These are phyloP conservation scores for Leptopilina syphax DNA, from an alignment of 2,888 invertebrate genomes.

Conservation along the genomic window DNA sequence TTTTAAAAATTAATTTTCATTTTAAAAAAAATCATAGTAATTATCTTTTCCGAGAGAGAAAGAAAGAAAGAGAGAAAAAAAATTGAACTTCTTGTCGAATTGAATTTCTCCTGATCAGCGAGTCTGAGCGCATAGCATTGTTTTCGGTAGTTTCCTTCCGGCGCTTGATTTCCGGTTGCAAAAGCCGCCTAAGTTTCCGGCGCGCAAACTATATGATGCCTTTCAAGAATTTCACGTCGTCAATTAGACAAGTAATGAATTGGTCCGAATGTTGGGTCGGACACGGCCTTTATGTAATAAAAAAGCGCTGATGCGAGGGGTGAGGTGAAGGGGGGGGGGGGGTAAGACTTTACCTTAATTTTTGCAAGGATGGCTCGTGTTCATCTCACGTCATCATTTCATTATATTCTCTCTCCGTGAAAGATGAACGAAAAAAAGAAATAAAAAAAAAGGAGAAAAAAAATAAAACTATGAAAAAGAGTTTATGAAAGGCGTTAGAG, in stretches of 20 bases:
- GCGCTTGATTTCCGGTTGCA: slow-evolving; percentile 37
- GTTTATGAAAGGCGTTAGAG: neutral
- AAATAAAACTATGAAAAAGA: no score
- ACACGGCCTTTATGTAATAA: slow-evolving; percentile 5
- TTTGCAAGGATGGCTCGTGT: slow-evolving; percentile 49
- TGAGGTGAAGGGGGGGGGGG: no score
- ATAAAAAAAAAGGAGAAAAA: slow-evolving; percentile 4
- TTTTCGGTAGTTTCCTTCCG: slow-evolving; percentile 32
- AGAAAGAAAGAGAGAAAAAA: slow-evolving; percentile 4
- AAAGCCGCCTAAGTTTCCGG: slow-evolving; percentile 32
- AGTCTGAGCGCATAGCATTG: slow-evolving; percentile 25
- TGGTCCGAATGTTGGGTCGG: slow-evolving; percentile 29
- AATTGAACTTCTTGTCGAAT: slow-evolving; percentile 50
- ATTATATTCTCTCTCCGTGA: slow-evolving; percentile 37
- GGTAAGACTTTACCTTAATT: slow-evolving; percentile 53
- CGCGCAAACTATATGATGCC: slow-evolving; percentile 29
- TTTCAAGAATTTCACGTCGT: slow-evolving; percentile 52
- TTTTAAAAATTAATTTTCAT: no score
- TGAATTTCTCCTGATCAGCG: slow-evolving; percentile 6
- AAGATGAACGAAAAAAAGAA: slow-evolving; percentile 41
- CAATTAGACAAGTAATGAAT: slow-evolving; percentile 61
- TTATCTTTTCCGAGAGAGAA: no score
- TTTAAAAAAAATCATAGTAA: no score
- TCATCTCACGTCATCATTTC: slow-evolving; percentile 50
- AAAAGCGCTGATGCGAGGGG: no score